phyloP scores from a whole-genome alignment of 2,888 invertebrate species.

The Drosophila merina region DNA sequence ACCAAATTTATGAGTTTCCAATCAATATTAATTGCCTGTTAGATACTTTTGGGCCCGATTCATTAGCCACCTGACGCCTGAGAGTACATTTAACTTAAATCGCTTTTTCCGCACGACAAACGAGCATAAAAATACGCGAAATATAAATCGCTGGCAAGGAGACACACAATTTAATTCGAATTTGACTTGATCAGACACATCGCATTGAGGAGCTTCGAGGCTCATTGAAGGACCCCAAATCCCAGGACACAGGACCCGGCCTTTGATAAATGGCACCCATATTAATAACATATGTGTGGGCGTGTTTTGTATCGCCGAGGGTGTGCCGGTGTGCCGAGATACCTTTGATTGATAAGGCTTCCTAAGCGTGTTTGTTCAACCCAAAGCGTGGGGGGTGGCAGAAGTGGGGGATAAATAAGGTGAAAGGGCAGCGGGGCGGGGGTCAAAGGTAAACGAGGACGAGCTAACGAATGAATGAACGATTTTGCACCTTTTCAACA shows the following conservation, averaged over 20 bases:
- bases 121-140: slow-evolving; percentile 18
- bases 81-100: slow-evolving; percentile 41
- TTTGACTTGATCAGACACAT: slow-evolving; percentile 45
- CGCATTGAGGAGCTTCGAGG: slow-evolving; percentile 43
- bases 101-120: slow-evolving; percentile 37
- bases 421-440: slow-evolving; percentile 13
- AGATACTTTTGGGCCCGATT: slow-evolving; percentile 25
- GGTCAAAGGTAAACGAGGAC: slow-evolving; percentile 45
- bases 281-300: slow-evolving; percentile 67
- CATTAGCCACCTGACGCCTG: slow-evolving; percentile 40
- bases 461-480: slow-evolving; percentile 45
- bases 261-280: slow-evolving; percentile 59
- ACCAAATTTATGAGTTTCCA: slow-evolving; percentile 40
- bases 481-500: slow-evolving; percentile 78
- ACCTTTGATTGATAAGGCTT: slow-evolving; percentile 77
- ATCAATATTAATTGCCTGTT: slow-evolving; percentile 40
- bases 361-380: slow-evolving; percentile 70
- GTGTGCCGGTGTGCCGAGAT: slow-evolving; percentile 51
- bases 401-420: not conserved
- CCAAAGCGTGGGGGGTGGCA: not conserved
- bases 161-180: slow-evolving; percentile 46
- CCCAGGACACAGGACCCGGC: slow-evolving; percentile 18
- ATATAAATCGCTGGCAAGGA: not conserved
- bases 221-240: slow-evolving; percentile 12
- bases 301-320: slow-evolving; percentile 20